Conservation (phyloP, 2,113 vertebrate species). For the Castor canadensis region DNA sequence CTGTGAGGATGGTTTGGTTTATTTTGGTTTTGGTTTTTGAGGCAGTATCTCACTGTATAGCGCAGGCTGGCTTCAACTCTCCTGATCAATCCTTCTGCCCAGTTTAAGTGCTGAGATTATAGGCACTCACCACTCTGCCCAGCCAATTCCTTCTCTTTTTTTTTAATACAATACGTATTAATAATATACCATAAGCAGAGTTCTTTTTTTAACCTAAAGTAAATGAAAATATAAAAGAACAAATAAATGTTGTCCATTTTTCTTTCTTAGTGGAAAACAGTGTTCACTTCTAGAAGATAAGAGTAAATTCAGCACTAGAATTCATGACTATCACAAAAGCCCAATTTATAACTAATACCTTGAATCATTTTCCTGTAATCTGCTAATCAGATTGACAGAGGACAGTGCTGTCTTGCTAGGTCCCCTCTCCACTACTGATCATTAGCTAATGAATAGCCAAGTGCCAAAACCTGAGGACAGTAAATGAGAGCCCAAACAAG, state of each 20-base stretch:
- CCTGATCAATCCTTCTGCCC: too few relatives aligned
- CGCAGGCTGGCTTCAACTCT: too few relatives aligned
- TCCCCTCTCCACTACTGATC: not conserved
- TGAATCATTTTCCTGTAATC: slow-evolving; percentile 37
- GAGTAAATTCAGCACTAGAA: not conserved
- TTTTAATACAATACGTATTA: slow-evolving; percentile 36
- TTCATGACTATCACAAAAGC: not conserved
- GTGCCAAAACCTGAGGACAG: not conserved
- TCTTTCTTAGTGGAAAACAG: not conserved
- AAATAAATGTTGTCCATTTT: not conserved
- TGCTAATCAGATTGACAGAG: not conserved
- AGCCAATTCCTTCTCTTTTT: not conserved
- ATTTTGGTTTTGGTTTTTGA: too few relatives aligned
- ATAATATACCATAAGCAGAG: not conserved
- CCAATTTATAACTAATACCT: slow-evolving; percentile 18
- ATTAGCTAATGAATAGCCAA: not conserved
- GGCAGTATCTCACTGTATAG: too few relatives aligned
- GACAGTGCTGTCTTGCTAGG: not conserved
- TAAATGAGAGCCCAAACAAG: not conserved
- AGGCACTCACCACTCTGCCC: too few relatives aligned
- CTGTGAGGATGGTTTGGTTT: too few relatives aligned
- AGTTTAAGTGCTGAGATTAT: too few relatives aligned
- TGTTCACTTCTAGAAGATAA: slow-evolving; percentile 27
- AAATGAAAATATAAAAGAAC: not conserved
- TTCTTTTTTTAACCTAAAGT: not conserved